phyloP scores from a whole-genome alignment of 2,797 vertebrate genomes.

The Etheostoma nigrum region DNA sequence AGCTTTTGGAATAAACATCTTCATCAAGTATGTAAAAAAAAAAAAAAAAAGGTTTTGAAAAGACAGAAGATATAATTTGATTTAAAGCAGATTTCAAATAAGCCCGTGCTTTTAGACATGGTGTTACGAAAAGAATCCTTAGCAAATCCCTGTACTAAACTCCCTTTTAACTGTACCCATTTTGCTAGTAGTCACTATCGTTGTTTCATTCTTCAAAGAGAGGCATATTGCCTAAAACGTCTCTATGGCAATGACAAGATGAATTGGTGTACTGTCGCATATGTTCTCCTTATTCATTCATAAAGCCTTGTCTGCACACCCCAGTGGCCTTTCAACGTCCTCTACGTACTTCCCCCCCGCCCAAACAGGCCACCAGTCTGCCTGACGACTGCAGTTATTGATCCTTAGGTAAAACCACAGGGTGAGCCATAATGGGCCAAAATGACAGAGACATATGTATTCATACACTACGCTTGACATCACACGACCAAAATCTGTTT shows the following conservation, averaged over 20 bases:
- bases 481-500: conserved; percentile 36
- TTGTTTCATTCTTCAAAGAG: conserved; percentile 32
- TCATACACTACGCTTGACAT: conserved; percentile 35
- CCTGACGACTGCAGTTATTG: conserved; percentile 49
- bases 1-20: not conserved
- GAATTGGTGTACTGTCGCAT: not conserved
- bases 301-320: conserved; percentile 20
- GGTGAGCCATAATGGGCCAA: conserved; percentile 28
- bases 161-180: conserved; percentile 20
- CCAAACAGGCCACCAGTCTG: conserved; percentile 31
- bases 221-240: conserved; percentile 23
- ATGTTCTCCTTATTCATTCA: conserved; percentile 35
- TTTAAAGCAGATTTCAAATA: conserved; percentile 17
- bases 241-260: conserved; percentile 20
- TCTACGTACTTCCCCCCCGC: not conserved
- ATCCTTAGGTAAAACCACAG: conserved; percentile 60
- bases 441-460: conserved; percentile 53
- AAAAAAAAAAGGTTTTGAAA: conserved; percentile 4
- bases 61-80: not conserved
- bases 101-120: not conserved
- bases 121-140: conserved; percentile 13
- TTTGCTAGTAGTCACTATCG: conserved; percentile 18
- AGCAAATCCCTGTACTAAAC: conserved; percentile 18
- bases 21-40: not conserved
- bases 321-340: conserved; percentile 15